A percentile compares a stretch with the other conserved stretches of the same genome.
These are phyloP conservation scores for Eristalis tenax DNA, from an alignment of 2,888 invertebrate genomes.

Conservation along the genomic window DNA sequence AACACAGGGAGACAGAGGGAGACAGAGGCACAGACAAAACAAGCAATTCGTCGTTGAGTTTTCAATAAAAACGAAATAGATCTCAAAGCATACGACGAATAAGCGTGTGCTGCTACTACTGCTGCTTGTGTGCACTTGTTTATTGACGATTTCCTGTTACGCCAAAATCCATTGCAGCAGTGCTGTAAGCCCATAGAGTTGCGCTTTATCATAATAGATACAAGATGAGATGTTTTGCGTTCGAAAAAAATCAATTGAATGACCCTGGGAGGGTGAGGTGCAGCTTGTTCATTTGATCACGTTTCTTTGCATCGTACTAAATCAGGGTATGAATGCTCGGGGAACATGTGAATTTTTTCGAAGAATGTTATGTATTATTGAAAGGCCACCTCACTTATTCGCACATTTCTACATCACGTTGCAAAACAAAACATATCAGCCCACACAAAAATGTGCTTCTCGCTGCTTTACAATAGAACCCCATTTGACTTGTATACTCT, in stretches of 20 bases:
- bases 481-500: not conserved
- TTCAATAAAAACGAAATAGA: conserved; percentile 6
- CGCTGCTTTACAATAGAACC: not conserved
- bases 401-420: conserved; percentile 26
- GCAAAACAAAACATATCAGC: not conserved
- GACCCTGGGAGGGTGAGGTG: not conserved
- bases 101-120: not conserved
- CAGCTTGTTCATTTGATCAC: not conserved
- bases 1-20: not conserved
- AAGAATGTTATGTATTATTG: not conserved
- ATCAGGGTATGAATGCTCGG: not conserved
- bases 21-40: not conserved
- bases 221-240: conserved; percentile 12
- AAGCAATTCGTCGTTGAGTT: not conserved
- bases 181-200: not conserved
- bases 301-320: not conserved
- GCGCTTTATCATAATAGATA: not conserved
- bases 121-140: conserved; percentile 14
- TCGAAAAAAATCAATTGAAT: conserved; percentile 38
- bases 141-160: conserved; percentile 52
- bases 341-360: not conserved
- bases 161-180: not conserved
- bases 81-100: not conserved
- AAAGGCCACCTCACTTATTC: not conserved
- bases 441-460: not conserved